Conservation (phyloP, 2,888 invertebrate genomes). For the Ametastegia equiseti region DNA sequence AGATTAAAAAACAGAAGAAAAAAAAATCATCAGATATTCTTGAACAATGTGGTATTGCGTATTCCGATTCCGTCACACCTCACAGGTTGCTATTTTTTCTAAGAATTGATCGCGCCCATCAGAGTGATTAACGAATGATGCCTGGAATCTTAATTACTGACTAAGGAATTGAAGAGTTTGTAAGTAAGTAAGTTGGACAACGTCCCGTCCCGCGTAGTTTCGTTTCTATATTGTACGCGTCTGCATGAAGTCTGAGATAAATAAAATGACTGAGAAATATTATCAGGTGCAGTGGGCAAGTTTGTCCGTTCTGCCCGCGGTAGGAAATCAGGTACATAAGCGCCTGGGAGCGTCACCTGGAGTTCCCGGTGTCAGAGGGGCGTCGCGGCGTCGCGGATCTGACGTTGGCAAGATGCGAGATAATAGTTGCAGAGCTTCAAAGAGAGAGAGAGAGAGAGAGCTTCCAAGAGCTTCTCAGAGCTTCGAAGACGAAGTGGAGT, state of each 20-base stretch:
- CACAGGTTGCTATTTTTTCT: constrained; percentile 1
- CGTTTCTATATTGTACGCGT: background rate
- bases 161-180: background rate
- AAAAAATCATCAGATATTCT: background rate
- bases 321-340: constrained; percentile 26
- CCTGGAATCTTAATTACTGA: constrained; percentile 25
- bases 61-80: constrained; percentile 8
- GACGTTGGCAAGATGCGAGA: constrained; percentile 55
- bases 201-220: background rate
- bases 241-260: background rate
- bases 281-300: constrained; percentile 21
- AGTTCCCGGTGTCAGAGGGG: constrained; percentile 37
- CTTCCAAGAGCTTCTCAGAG: too few relatives aligned
- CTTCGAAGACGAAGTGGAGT: constrained; percentile 54
- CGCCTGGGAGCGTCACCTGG: constrained; percentile 28
- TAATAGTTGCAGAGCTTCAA: constrained; percentile 42
- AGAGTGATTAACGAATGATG: constrained; percentile 36
- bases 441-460: too few relatives aligned
- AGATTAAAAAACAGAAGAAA: background rate
- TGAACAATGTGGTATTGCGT: constrained; percentile 21
- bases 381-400: constrained; percentile 39
- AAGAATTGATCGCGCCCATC: constrained; percentile 6
- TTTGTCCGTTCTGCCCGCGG: too few relatives aligned
- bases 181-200: background rate
- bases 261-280: constrained; percentile 29